phyloP scores from a whole-genome alignment of 2,888 invertebrate genomes.

The Pegoplata infirma region DNA sequence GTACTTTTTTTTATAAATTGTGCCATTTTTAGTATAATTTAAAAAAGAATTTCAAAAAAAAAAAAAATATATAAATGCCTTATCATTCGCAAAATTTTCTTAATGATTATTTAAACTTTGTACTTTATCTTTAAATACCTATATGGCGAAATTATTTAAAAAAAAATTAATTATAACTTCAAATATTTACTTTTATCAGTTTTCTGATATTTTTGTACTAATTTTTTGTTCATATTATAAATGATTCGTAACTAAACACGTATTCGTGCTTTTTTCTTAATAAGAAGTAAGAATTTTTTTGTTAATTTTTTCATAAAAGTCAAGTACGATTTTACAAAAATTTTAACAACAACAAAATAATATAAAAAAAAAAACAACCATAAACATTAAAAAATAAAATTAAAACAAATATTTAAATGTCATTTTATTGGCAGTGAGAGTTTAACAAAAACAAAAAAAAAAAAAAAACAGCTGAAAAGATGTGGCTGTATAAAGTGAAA shows the following conservation, averaged over 20 bases:
- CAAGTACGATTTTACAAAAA: neutral
- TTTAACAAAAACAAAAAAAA: neutral
- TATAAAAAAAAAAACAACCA: too few species aligned
- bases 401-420: slow-evolving; percentile 34
- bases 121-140: neutral
- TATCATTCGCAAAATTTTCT: too few species aligned
- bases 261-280: slow-evolving; percentile 33
- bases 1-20: too few species aligned
- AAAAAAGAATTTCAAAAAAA: too few species aligned
- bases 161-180: neutral
- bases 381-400: neutral
- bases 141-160: neutral
- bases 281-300: slow-evolving; percentile 30
- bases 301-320: neutral
- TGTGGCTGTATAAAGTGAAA: slow-evolving; percentile 25
- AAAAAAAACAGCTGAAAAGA: neutral
- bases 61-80: too few species aligned
- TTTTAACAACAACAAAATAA: neutral
- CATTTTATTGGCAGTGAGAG: slow-evolving; percentile 16
- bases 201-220: neutral
- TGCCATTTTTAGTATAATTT: too few species aligned
- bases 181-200: neutral
- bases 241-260: slow-evolving; percentile 36
- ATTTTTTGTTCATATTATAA: neutral
- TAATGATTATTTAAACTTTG: neutral